Conservation (phyloP, 2,113 vertebrate genomes). For the Xiphias gladius region DNA sequence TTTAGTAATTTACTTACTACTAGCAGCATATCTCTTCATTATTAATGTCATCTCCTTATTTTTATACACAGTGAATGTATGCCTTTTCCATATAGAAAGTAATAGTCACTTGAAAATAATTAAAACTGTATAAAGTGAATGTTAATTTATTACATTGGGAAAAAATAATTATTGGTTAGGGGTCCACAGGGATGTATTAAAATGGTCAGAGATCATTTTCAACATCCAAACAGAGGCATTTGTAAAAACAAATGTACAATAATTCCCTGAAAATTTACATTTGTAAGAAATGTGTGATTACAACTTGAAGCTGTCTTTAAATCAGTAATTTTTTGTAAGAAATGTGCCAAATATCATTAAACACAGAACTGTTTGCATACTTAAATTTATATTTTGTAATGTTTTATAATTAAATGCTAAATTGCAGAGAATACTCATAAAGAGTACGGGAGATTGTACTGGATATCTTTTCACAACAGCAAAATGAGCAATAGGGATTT, state of each 20-base stretch:
- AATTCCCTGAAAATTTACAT: neutral
- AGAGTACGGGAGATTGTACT: conserved; percentile 14
- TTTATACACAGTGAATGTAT: conserved; percentile 4
- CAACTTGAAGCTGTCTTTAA: neutral
- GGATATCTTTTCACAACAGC: conserved; percentile 34
- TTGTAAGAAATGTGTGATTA: conserved; percentile 14
- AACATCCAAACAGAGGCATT: neutral
- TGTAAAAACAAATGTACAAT: neutral
- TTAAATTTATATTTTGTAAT: neutral
- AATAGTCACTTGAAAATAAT: conserved; percentile 7
- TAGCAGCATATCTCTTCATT: conserved; percentile 4
- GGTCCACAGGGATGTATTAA: conserved; percentile 38
- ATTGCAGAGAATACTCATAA: conserved; percentile 5
- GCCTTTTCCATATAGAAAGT: conserved; percentile 1
- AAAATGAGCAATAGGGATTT: conserved; percentile 61
- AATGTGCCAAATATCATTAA: conserved; percentile 49
- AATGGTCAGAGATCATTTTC: conserved; percentile 14
- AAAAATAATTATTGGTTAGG: conserved; percentile 33
- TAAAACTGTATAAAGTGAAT: conserved; percentile 31
- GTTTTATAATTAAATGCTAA: conserved; percentile 14
- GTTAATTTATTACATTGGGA: conserved; percentile 33
- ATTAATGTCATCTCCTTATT: conserved; percentile 5
- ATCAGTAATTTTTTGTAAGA: neutral
- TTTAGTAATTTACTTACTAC: conserved; percentile 24
- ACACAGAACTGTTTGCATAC: neutral